Evolutionary conservation across 2,797 vertebrate genomes (phyloP), one percentile per base, ranked within the genome.

Genomic region (Falco columbarius): DNA sequence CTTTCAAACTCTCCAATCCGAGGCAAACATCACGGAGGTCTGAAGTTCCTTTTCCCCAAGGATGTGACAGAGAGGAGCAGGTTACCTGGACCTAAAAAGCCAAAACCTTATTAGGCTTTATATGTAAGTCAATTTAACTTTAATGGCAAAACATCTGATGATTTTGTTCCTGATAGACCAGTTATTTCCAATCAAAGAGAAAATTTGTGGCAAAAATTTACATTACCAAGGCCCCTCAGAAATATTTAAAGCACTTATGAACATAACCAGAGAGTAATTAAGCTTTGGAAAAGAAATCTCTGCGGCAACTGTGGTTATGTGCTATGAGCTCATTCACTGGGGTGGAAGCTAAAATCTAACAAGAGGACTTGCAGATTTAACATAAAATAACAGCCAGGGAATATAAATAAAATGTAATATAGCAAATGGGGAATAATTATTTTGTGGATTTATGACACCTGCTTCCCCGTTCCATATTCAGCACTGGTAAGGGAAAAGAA

Each of bases 351-450:
- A 90, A 93, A 97, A 93, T 74, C 87, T 93, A 94, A 85, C 77
- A 76, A 85, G 91, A 92, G 51, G 75, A 91, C 66, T 93, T 90
- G 29, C 81, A 95, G 87, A 80, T 94, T 97, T 91, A 93, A 95
- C 76, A 75, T 85, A 93, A 97, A 96, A 62, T 88, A 97, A 94
- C 80, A 96, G 73, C 56, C 34, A 95, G 92, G 71, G 77, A 85
- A 87, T 94, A 97, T 83, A 97, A 97, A 97, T 96, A 96, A 97
- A 96, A 90, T 86, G 54, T 91, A 95, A 86, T 66, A 86, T 23
- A 96, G 92, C 91, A 97, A 95, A 94, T 26, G 40, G 95, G 91
- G 96, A 97, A 94, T 94, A 97, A 97, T 96, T 96, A 96, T 90
- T 95, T 81, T 91, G 79, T 95, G 79, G 93, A 97, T 97, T 97